Percentiles rank a stretch among this genome's conserved stretches.
These are phyloP conservation scores for Crypturellus tataupa DNA, from an alignment of 2,797 vertebrate species.

Conservation along the genomic window DNA sequence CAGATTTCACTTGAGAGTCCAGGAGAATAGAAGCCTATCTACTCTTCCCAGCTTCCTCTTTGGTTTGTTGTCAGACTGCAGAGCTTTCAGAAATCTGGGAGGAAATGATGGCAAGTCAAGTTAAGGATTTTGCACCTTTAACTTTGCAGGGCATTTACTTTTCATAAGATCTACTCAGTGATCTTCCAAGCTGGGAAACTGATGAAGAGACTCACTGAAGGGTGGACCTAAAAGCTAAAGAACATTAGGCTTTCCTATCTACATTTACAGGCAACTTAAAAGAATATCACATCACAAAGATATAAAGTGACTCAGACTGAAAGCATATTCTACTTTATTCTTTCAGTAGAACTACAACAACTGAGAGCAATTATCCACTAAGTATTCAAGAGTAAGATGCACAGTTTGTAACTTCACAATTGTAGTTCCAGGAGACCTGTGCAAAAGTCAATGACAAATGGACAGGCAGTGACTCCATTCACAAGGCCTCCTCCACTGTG, in stretches of 20 bases:
- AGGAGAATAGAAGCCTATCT: conserved; percentile 28
- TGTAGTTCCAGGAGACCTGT: not conserved
- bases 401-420: not conserved
- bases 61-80: not conserved
- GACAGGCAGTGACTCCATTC: not conserved
- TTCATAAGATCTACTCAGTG: not conserved
- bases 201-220: not conserved
- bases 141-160: not conserved
- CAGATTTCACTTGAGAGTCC: conserved; percentile 59
- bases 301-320: not conserved
- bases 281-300: not conserved
- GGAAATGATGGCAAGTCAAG: not conserved
- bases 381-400: not conserved
- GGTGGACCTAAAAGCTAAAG: not conserved
- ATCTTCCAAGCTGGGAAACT: not conserved
- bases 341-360: not conserved
- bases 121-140: not conserved
- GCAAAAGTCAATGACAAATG: not conserved
- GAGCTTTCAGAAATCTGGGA: not conserved
- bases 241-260: not conserved
- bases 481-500: not conserved
- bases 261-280: not conserved
- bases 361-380: not conserved
- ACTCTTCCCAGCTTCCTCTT: not conserved
- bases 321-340: not conserved